These are phyloP conservation scores for Aphelenchoides bicaudatus DNA, from an alignment of 2,888 invertebrate species.

Conservation along the genomic window DNA sequence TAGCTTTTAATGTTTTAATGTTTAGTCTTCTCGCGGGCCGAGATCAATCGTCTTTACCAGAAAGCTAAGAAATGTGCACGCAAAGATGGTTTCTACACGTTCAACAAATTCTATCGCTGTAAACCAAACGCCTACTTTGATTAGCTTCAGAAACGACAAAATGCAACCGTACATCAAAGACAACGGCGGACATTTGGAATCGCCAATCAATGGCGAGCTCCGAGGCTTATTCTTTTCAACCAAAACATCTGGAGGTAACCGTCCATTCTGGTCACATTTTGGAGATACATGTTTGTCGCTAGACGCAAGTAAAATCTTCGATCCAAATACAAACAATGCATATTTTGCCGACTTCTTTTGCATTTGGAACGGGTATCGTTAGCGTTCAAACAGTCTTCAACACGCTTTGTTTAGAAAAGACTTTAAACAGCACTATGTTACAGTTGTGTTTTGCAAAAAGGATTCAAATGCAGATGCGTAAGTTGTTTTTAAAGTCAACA, in stretches of 20 bases:
- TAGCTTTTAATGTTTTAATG: too few relatives aligned
- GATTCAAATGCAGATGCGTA: too few relatives aligned
- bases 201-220: background rate
- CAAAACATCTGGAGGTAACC: slow-evolving; percentile 24
- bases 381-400: too few relatives aligned
- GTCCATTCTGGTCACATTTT: slow-evolving; percentile 53
- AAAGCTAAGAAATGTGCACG: background rate
- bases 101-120: background rate
- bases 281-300: slow-evolving; percentile 53
- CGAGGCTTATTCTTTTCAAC: background rate
- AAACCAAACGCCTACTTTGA: slow-evolving; percentile 2
- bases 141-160: background rate
- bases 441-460: too few relatives aligned
- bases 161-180: background rate
- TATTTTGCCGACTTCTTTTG: slow-evolving; percentile 62
- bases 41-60: background rate
- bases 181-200: background rate
- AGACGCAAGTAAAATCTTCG: slow-evolving; percentile 31
- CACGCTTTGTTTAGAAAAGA: too few relatives aligned
- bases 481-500: too few relatives aligned
- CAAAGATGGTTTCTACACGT: background rate
- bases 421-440: too few relatives aligned
- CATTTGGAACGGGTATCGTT: too few relatives aligned
- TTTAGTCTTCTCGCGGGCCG: background rate
- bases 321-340: slow-evolving; percentile 35